Percentiles rank a stretch among this genome's conserved stretches.
These are phyloP conservation scores for Burhinus bistriatus DNA, from an alignment of 2,113 vertebrate genomes.

Conservation along the genomic window DNA sequence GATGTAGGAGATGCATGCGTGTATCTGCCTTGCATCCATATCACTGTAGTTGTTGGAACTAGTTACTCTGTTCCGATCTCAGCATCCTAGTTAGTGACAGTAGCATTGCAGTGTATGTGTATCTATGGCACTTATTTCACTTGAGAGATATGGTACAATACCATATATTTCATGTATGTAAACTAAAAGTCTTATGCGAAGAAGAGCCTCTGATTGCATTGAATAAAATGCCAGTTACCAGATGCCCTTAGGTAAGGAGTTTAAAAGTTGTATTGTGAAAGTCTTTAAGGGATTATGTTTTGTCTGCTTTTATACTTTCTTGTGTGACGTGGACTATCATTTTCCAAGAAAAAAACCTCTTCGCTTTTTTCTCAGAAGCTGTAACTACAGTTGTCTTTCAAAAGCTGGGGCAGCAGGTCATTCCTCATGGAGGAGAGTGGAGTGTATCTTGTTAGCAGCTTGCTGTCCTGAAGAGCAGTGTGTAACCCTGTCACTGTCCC, in stretches of 20 bases:
- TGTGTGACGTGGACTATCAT: neutral
- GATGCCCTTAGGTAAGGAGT: neutral
- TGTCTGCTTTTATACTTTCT: neutral
- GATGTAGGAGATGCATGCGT: neutral
- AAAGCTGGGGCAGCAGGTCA: neutral
- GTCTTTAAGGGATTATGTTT: neutral
- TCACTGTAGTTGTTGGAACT: neutral
- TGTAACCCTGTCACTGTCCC: neutral
- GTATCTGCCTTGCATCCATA: neutral
- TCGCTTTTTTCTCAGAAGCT: neutral
- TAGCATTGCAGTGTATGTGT: neutral
- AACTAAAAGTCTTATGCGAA: neutral
- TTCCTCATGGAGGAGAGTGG: neutral
- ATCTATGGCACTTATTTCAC: neutral
- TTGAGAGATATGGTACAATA: neutral
- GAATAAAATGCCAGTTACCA: neutral
- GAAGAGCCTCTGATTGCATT: neutral
- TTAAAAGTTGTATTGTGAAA: neutral
- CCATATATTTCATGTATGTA: too few relatives aligned
- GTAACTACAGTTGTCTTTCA: neutral
- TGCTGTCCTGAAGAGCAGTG: neutral
- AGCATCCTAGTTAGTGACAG: neutral
- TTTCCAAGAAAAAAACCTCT: neutral
- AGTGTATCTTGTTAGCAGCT: neutral
- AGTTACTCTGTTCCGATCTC: neutral